These are phyloP conservation scores for Rhinoptilus africanus DNA, from an alignment of 2,113 vertebrate genomes.

Conservation along the genomic window DNA sequence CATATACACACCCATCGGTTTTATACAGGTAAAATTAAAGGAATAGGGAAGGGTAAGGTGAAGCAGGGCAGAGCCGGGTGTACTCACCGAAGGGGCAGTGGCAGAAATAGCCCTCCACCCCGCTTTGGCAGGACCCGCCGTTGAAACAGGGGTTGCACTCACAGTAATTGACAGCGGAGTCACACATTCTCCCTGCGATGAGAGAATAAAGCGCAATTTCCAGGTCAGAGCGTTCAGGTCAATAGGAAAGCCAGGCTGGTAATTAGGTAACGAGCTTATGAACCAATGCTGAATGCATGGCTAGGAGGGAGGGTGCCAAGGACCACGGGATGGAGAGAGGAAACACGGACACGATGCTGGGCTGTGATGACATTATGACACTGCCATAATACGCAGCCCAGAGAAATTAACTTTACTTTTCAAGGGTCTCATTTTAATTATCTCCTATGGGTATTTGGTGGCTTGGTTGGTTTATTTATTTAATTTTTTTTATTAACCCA, in stretches of 20 bases:
- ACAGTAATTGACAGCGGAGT: conserved; percentile 94
- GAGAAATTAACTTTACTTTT: not conserved
- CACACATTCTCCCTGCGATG: conserved; percentile 87
- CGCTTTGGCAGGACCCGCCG: conserved; percentile 93
- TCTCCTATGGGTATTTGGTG: not conserved
- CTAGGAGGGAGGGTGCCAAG: not conserved
- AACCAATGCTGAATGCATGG: not conserved
- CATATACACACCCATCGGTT: not conserved
- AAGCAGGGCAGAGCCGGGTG: not conserved
- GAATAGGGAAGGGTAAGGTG: not conserved
- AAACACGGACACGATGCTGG: not conserved
- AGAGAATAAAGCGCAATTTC: not conserved
- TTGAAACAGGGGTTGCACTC: conserved; percentile 98
- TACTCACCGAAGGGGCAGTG: conserved; percentile 97
- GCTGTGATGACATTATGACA: too few relatives aligned
- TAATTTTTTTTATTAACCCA: not conserved
- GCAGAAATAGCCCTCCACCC: conserved; percentile 92
- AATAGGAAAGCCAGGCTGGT: not conserved
- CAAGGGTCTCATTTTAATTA: not conserved
- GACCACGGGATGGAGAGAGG: not conserved
- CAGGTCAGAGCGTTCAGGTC: not conserved
- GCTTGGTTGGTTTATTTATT: too few relatives aligned
- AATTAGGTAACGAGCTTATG: not conserved
- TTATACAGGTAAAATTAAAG: not conserved
- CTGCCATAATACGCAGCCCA: not conserved